Evolutionary conservation across 2,888 invertebrate genomes (phyloP).

Genomic region (Oscheius sp.): DNA sequence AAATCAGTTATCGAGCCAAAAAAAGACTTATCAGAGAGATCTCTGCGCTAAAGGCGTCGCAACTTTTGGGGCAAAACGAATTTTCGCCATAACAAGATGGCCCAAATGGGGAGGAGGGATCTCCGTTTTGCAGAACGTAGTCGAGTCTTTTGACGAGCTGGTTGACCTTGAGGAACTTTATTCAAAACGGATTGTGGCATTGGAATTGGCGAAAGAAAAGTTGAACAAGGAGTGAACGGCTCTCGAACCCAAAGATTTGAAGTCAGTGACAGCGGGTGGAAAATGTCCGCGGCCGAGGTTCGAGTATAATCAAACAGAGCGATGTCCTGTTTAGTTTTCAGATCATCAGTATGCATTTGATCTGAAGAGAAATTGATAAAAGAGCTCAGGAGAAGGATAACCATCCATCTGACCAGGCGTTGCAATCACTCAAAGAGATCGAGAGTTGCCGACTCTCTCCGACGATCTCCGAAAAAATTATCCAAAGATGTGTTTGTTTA

Average conservation of each 20-base stretch:
- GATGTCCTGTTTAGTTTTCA: neutral
- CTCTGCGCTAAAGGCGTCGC: too few species aligned
- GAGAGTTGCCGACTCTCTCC: neutral
- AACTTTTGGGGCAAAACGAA: neutral
- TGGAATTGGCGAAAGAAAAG: neutral
- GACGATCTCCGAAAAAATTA: too few species aligned
- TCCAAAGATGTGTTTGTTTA: too few species aligned
- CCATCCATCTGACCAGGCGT: constrained; percentile 13
- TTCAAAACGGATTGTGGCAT: neutral
- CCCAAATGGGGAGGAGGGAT: neutral
- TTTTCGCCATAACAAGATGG: too few species aligned
- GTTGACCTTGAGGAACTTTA: neutral
- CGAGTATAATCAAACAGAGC: constrained; percentile 18
- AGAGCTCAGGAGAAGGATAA: neutral
- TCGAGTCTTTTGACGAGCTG: neutral
- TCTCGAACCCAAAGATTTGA: neutral
- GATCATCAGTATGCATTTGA: neutral
- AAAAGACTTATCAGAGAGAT: too few species aligned
- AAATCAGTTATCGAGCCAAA: too few species aligned
- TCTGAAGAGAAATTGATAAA: neutral
- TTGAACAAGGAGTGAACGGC: constrained; percentile 5
- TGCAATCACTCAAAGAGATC: constrained; percentile 15
- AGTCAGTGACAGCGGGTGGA: neutral
- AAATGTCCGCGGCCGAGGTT: constrained; percentile 1
- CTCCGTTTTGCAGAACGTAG: neutral